Evolutionary conservation across 1,140 invertebrate genomes (phyloP).

Genomic region (Pararge aegeria): DNA sequence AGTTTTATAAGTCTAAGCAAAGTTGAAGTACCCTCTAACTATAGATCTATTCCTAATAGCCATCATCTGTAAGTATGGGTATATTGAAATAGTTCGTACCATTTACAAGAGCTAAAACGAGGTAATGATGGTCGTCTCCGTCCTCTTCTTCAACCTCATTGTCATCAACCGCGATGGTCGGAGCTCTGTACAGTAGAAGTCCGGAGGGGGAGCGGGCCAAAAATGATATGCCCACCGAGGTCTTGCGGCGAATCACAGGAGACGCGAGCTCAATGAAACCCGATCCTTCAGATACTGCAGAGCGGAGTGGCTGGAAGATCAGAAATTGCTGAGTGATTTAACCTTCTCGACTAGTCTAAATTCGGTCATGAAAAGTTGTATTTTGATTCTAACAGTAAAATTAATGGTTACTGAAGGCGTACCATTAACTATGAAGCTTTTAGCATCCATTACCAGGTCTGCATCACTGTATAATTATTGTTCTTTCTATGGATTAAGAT

Average conservation of each 20-base stretch:
- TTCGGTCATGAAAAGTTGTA: too few relatives aligned
- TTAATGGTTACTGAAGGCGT: too few relatives aligned
- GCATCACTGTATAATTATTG: too few relatives aligned
- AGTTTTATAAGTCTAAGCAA: too few relatives aligned
- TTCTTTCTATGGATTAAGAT: too few relatives aligned
- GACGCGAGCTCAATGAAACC: slow-evolving; percentile 89
- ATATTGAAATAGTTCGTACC: slow-evolving; percentile 39
- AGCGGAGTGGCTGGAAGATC: slow-evolving; percentile 46
- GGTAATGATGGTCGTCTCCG: slow-evolving; percentile 59
- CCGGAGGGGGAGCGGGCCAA: slow-evolving; percentile 85
- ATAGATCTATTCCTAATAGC: too few relatives aligned
- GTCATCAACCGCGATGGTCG: slow-evolving; percentile 61
- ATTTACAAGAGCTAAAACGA: slow-evolving; percentile 55
- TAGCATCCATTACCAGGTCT: too few relatives aligned
- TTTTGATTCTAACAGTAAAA: too few relatives aligned
- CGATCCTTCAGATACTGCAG: slow-evolving; percentile 81
- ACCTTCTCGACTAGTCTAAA: too few relatives aligned
- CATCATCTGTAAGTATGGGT: not conserved
- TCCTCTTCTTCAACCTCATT: slow-evolving; percentile 55
- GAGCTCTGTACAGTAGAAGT: slow-evolving; percentile 87
- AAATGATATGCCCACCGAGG: slow-evolving; percentile 88
- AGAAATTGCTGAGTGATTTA: too few relatives aligned
- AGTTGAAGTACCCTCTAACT: too few relatives aligned
- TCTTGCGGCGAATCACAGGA: slow-evolving; percentile 83
- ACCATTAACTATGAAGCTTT: too few relatives aligned